Evolutionary conservation across 2,113 vertebrate species (phyloP).

Genomic region (Nesospiza acunhae): DNA sequence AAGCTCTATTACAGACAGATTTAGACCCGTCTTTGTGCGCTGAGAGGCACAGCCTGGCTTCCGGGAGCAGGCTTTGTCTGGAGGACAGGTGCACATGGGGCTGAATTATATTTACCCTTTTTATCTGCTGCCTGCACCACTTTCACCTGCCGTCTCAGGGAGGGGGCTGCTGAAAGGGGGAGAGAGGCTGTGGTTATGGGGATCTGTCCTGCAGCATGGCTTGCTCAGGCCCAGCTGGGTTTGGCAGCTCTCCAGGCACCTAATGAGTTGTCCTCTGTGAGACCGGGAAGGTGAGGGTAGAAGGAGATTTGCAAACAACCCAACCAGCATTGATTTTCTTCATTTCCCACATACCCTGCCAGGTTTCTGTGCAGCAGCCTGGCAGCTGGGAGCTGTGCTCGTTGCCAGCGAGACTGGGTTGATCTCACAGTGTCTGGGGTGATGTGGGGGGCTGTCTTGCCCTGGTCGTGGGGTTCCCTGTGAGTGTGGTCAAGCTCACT

Average conservation of each 20-base stretch:
- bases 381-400: not conserved
- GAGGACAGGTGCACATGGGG: conserved; percentile 21
- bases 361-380: not conserved
- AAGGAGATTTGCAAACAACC: not conserved
- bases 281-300: not conserved
- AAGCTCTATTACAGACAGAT: conserved; percentile 72
- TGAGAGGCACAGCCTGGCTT: conserved; percentile 52
- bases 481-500: not conserved
- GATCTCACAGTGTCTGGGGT: not conserved
- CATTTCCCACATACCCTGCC: not conserved
- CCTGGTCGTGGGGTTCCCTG: accelerated
- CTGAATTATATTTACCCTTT: conserved; percentile 26
- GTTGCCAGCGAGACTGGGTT: not conserved
- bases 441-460: not conserved
- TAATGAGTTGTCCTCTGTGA: not conserved
- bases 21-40: conserved; percentile 65
- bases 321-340: not conserved
- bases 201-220: not conserved
- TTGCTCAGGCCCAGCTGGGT: accelerated
- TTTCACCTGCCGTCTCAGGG: not conserved
- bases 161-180: not conserved
- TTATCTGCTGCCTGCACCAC: not conserved
- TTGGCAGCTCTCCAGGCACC: not conserved
- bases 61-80: conserved; percentile 46
- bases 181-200: not conserved